phyloP scores from a whole-genome alignment of 2,888 invertebrate species.

The Lagria hirta region DNA sequence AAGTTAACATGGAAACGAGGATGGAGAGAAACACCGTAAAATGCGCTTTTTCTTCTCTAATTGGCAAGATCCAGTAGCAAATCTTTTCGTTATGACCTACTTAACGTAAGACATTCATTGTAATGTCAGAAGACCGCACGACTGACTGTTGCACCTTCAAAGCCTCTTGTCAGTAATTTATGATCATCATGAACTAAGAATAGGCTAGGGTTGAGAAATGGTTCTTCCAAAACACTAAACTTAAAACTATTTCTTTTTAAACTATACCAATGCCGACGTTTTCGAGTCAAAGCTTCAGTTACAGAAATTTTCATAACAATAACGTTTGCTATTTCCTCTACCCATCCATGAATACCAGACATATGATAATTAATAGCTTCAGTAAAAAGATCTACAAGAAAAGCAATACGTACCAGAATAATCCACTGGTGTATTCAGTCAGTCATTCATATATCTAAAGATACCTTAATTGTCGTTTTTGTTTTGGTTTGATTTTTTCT shows the following conservation, averaged over 20 bases:
- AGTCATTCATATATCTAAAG: no score
- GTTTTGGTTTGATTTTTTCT: no score
- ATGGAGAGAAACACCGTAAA: slow-evolving; percentile 17
- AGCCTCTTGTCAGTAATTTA: slow-evolving; percentile 43
- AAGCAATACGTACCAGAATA: no score
- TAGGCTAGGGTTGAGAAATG: slow-evolving; percentile 42
- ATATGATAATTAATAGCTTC: no score
- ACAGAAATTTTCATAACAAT: no score
- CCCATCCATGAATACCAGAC: no score
- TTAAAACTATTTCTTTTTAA: slow-evolving; percentile 22
- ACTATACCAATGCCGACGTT: slow-evolving; percentile 30
- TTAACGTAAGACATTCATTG: slow-evolving; percentile 31
- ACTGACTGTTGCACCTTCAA: slow-evolving; percentile 39
- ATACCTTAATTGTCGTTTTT: no score
- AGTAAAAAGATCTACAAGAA: no score
- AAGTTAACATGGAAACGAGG: slow-evolving; percentile 22
- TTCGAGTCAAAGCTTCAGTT: no score
- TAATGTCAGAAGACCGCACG: slow-evolving; percentile 33
- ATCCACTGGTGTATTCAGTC: no score
- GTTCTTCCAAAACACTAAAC: slow-evolving; percentile 33
- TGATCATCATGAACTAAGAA: slow-evolving; percentile 41
- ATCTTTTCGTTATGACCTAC: slow-evolving; percentile 36
- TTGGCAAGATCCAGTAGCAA: slow-evolving; percentile 6
- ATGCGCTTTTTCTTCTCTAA: background rate
- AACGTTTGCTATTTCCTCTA: no score